A percentile compares a stretch with the other conserved stretches of the same genome.
These are phyloP conservation scores for Grantiella picta DNA, from an alignment of 2,113 vertebrate species.

Conservation along the genomic window DNA sequence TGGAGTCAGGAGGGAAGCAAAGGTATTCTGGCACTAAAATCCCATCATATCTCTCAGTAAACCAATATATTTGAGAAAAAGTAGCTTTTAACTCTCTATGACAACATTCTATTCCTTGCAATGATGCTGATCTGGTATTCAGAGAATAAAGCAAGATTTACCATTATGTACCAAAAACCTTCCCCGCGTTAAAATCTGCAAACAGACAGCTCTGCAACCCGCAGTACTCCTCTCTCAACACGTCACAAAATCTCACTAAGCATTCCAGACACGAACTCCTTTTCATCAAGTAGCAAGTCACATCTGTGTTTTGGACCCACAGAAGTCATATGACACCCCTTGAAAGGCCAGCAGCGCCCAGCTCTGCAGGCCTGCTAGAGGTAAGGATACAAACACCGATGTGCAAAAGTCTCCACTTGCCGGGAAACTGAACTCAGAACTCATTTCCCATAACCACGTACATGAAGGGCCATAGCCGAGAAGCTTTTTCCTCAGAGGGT, in stretches of 20 bases:
- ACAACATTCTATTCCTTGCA: not conserved
- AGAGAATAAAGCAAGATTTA: not conserved
- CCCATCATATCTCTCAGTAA: not conserved
- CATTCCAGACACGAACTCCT: not conserved
- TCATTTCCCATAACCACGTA: not conserved
- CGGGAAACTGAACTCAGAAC: not conserved
- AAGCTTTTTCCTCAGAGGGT: not conserved
- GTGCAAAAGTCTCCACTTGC: no score
- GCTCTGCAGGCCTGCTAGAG: not conserved
- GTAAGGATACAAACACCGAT: not conserved
- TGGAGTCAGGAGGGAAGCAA: not conserved
- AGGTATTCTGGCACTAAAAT: not conserved
- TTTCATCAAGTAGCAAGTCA: not conserved
- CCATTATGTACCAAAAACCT: not conserved
- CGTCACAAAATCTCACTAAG: not conserved
- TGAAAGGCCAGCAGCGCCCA: not conserved
- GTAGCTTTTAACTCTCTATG: not conserved
- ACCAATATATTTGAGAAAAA: not conserved
- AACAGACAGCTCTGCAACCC: not conserved
- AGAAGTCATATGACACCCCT: accelerated
- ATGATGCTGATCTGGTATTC: not conserved
- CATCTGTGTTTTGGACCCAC: not conserved
- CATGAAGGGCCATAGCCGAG: not conserved
- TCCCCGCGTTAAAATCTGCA: not conserved
- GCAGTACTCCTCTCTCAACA: not conserved